Conservation (phyloP, 2,113 vertebrate species). For the Microtus oregoni region DNA sequence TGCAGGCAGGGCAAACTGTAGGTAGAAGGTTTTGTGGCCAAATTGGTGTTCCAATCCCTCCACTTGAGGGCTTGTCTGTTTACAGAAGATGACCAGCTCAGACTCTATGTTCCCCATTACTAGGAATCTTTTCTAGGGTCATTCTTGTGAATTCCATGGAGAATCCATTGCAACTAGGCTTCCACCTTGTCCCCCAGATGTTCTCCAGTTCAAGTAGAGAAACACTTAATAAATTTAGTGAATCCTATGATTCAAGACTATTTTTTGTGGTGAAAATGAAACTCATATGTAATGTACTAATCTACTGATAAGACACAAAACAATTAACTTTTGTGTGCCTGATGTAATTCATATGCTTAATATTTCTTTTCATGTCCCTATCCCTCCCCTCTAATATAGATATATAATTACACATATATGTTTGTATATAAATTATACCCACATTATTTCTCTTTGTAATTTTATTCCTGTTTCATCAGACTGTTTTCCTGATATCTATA, state of each 20-base stretch:
- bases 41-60: neutral
- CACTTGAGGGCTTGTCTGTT: neutral
- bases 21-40: neutral
- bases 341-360: neutral
- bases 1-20: neutral
- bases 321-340: neutral
- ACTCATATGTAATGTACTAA: neutral
- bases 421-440: neutral
- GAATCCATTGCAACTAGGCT: no score
- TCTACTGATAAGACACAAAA: neutral
- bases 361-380: neutral
- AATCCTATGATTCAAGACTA: neutral
- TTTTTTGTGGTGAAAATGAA: neutral
- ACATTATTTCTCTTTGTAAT: neutral
- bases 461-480: neutral
- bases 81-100: no score
- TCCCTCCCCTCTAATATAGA: neutral
- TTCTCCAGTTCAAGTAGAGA: no score
- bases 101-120: no score
- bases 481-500: neutral
- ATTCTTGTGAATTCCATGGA: no score
- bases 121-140: no score
- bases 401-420: neutral
- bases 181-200: no score
- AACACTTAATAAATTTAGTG: neutral